phyloP scores from a whole-genome alignment of 2,113 vertebrate genomes.

The Sarotherodon lohbergeri region DNA sequence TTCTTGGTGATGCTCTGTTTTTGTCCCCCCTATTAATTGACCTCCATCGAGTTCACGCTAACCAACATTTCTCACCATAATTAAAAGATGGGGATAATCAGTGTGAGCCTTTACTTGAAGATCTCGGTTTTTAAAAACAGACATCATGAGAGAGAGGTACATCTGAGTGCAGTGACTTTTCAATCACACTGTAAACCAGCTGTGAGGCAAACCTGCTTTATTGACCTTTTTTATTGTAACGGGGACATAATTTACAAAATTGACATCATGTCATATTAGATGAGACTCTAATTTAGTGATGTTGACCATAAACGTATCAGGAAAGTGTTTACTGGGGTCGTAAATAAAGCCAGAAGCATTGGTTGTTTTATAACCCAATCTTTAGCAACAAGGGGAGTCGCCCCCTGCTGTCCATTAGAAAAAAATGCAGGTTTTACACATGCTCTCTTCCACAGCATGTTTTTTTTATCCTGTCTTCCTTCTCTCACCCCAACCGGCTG shows the following conservation, averaged over 20 bases:
- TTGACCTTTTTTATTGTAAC: background rate
- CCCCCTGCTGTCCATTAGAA: background rate
- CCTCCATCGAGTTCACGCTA: background rate
- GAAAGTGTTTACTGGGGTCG: background rate
- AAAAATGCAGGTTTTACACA: rapidly evolving
- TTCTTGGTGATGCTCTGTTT: background rate
- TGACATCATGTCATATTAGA: background rate
- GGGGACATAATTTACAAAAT: background rate
- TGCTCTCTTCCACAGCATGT: background rate
- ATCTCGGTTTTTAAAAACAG: background rate
- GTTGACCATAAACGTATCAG: background rate
- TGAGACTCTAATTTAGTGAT: background rate
- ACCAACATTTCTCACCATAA: background rate
- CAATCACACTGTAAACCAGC: background rate
- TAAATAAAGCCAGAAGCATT: background rate
- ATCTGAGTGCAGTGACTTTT: background rate
- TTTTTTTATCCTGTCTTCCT: background rate
- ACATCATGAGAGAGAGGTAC: rapidly evolving
- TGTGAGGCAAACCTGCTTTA: background rate
- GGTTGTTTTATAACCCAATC: rapidly evolving
- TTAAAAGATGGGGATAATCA: background rate
- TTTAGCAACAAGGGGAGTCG: background rate
- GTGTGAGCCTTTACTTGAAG: background rate
- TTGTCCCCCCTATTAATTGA: background rate
- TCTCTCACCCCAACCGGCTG: background rate